Conservation (phyloP, 30 jellyfish, hydroid and myxozoan species). For the Morbakka virulenta region DNA sequence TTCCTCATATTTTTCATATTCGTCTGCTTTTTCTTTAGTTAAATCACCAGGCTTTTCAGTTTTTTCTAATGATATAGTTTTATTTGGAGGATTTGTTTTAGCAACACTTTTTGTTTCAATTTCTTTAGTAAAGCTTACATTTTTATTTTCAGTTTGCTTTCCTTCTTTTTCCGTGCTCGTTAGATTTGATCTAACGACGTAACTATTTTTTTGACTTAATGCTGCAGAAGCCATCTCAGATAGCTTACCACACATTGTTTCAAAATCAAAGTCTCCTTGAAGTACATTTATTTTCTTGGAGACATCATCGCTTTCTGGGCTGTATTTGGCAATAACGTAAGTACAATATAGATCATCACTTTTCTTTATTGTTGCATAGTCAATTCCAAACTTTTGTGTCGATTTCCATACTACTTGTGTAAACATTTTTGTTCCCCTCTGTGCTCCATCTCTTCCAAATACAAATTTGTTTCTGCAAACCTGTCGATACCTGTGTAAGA, state of each 20-base stretch:
- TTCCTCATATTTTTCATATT: no score
- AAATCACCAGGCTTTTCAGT: no score
- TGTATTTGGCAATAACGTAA: slow-evolving; percentile 63
- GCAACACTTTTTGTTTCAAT: no score
- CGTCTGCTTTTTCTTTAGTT: no score
- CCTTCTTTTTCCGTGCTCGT: no score
- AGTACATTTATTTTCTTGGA: not conserved
- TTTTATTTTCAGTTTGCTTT: no score
- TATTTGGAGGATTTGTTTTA: no score
- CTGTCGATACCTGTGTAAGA: slow-evolving; percentile 56
- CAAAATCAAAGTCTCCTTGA: not conserved
- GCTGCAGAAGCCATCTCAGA: not conserved
- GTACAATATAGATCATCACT: slow-evolving; percentile 64
- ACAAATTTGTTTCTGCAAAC: slow-evolving; percentile 61
- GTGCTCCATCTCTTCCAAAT: slow-evolving; percentile 25
- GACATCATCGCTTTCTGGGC: slow-evolving; percentile 60
- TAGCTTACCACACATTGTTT: not conserved
- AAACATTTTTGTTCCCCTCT: slow-evolving; percentile 49
- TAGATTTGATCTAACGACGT: no score
- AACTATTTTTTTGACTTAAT: no score
- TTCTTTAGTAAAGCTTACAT: no score
- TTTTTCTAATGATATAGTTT: no score
- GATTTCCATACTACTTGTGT: slow-evolving; percentile 82
- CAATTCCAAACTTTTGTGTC: slow-evolving; percentile 68
- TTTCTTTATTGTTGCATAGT: slow-evolving; percentile 64